A percentile compares a stretch with the other conserved stretches of the same genome.
phyloP scores from a whole-genome alignment of 2,888 invertebrate genomes.

The Pheosia tremula region DNA sequence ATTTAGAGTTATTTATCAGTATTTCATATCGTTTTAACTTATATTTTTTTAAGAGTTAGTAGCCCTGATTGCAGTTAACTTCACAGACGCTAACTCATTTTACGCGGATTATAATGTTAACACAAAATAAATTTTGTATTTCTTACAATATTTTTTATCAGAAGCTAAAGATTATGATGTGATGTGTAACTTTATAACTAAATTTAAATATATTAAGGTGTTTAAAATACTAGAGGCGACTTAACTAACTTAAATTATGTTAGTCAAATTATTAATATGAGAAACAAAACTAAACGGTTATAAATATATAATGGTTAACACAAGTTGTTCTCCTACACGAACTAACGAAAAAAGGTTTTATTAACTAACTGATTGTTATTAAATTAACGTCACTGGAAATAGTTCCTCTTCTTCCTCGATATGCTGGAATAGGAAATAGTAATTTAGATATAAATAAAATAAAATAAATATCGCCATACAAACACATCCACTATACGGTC shows the following conservation, averaged over 20 bases:
- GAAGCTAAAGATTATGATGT: not conserved
- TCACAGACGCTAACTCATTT: too few relatives aligned
- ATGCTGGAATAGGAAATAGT: conserved; percentile 54
- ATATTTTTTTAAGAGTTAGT: too few relatives aligned
- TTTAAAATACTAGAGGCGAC: conserved; percentile 18
- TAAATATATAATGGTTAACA: conserved; percentile 55
- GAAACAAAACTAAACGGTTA: conserved; percentile 18
- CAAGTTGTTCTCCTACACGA: conserved; percentile 50
- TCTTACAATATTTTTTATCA: not conserved
- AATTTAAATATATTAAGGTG: not conserved
- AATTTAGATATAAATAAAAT: not conserved
- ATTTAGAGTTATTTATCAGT: too few relatives aligned
- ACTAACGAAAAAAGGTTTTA: conserved; percentile 47
- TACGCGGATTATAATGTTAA: too few relatives aligned
- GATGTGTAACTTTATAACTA: not conserved
- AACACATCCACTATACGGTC: too few relatives aligned
- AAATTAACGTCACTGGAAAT: conserved; percentile 59
- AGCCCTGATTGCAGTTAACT: too few relatives aligned
- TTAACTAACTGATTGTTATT: conserved; percentile 9
- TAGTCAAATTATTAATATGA: conserved; percentile 32
- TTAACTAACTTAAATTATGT: conserved; percentile 11
- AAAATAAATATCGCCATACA: too few relatives aligned
- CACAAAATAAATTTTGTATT: not conserved
- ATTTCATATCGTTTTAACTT: too few relatives aligned
- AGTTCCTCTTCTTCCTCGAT: conserved; percentile 70